Percentiles rank a stretch among this genome's conserved stretches.
phyloP scores from a whole-genome alignment of 2,888 invertebrate species.

The Lasioglossum figueresi region DNA sequence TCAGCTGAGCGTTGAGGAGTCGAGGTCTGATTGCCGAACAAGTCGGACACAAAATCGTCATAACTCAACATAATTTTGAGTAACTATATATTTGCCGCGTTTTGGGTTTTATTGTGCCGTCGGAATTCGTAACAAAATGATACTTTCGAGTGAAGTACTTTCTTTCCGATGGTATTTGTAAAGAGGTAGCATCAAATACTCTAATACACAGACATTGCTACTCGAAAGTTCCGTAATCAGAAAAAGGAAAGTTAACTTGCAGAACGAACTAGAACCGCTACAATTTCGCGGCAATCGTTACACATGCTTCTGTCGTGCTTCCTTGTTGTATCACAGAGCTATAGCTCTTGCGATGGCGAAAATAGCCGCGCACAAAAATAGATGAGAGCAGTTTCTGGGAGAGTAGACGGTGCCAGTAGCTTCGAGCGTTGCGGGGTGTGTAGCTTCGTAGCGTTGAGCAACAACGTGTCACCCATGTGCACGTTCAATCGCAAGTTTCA shows the following conservation, averaged over 20 bases:
- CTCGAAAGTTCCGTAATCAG: not conserved
- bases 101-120: no score
- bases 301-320: conserved; percentile 29
- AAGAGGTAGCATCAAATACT: not conserved
- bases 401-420: conserved; percentile 54
- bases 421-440: conserved; percentile 19
- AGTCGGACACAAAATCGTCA: no score
- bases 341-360: conserved; percentile 31
- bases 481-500: not conserved
- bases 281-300: not conserved
- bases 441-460: conserved; percentile 33
- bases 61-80: no score
- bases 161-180: not conserved
- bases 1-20: no score
- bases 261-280: not conserved
- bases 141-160: not conserved
- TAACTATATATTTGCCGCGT: no score
- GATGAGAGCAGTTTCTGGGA: conserved; percentile 51
- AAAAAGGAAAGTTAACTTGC: conserved; percentile 1
- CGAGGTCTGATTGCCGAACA: no score
- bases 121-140: no score
- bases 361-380: conserved; percentile 73
- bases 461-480: conserved; percentile 21
- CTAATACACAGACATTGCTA: not conserved
- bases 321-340: conserved; percentile 26